phyloP scores from a whole-genome alignment of 2,797 vertebrate species.

The Phrynocephalus guinanensis region DNA sequence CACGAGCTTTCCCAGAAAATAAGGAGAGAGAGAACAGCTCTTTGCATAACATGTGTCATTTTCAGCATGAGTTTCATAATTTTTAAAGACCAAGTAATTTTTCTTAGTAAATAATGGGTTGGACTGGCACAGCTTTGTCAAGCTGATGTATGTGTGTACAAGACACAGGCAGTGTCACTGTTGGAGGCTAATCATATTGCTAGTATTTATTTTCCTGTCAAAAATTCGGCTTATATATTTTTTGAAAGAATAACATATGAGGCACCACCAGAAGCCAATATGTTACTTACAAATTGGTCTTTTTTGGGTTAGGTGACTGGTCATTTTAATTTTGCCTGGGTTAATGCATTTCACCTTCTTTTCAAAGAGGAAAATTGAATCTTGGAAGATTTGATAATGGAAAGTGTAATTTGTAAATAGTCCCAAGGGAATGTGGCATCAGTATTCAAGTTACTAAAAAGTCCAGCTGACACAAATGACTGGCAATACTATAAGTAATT shows the following conservation, averaged over 20 bases:
- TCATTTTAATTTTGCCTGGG: background rate
- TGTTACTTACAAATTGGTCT: background rate
- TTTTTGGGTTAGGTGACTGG: background rate
- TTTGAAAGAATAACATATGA: background rate
- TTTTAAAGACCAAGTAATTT: constrained; percentile 31
- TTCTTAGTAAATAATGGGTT: constrained; percentile 24
- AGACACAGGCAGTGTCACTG: background rate
- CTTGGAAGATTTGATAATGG: background rate
- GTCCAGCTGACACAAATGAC: background rate
- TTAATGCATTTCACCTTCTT: background rate
- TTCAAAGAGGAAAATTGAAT: background rate
- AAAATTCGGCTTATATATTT: background rate
- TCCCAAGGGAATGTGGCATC: background rate
- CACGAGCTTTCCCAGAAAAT: background rate
- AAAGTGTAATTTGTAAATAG: background rate
- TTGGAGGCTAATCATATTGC: constrained; percentile 29
- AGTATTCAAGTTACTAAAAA: background rate
- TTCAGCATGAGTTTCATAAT: constrained; percentile 18
- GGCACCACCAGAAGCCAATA: background rate
- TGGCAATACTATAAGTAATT: background rate
- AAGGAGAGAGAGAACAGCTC: background rate
- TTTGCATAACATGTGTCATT: background rate
- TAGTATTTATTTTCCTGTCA: constrained; percentile 35
- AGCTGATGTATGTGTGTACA: background rate
- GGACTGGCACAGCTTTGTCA: background rate